A percentile compares a stretch with the other conserved stretches of the same genome.
Conservation (phyloP, 2,888 invertebrate species). For the Gymnosoma rotundatum region DNA sequence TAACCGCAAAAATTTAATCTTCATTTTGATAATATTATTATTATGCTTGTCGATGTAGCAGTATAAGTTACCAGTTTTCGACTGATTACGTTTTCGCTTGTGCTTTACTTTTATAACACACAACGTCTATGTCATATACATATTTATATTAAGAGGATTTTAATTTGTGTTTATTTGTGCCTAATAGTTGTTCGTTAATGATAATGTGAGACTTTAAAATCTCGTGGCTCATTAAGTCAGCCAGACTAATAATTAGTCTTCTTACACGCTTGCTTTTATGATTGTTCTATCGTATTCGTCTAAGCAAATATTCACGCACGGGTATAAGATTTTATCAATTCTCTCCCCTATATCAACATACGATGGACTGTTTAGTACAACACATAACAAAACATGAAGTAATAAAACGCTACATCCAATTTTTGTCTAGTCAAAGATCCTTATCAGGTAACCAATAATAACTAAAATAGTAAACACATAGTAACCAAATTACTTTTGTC, state of each 20-base stretch:
- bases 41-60: background rate
- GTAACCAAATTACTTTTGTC: slow-evolving; percentile 10
- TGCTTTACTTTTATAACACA: slow-evolving; percentile 43
- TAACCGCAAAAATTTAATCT: slow-evolving; percentile 2
- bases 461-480: background rate
- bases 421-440: slow-evolving; percentile 39
- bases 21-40: background rate
- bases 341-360: background rate
- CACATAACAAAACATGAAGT: slow-evolving; percentile 26
- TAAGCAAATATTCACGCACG: no score
- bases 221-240: slow-evolving; percentile 4
- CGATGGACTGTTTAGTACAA: slow-evolving; percentile 28
- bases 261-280: background rate
- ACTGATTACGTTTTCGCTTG: slow-evolving; percentile 33
- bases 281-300: no score
- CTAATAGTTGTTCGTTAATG: background rate
- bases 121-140: background rate
- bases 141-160: background rate
- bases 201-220: slow-evolving; percentile 6
- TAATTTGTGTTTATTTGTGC: background rate
- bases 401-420: slow-evolving; percentile 15
- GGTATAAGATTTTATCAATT: no score
- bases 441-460: slow-evolving; percentile 31
- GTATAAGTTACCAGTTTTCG: slow-evolving; percentile 2
- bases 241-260: slow-evolving; percentile 13